Conservation (phyloP, 1,140 invertebrate species). For the Lanistes nyassanus region DNA sequence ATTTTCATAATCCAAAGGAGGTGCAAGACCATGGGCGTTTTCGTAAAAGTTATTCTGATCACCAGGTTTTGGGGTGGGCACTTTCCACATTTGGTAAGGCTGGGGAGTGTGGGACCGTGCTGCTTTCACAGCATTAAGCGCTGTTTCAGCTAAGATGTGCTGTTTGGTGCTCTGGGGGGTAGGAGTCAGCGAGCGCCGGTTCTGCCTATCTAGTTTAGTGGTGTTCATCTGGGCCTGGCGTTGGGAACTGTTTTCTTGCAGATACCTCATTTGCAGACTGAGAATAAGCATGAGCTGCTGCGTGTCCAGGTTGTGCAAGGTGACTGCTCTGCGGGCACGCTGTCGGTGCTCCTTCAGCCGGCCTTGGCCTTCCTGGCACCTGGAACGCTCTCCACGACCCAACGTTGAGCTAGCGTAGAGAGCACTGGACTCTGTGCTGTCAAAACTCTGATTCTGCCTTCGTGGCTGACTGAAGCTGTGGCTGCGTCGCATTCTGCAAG, state of each 20-base stretch:
- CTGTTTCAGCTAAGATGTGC: not conserved
- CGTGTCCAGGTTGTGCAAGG: conserved; percentile 54
- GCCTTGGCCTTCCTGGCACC: conserved; percentile 32
- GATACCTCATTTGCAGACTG: conserved; percentile 56
- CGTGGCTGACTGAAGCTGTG: conserved; percentile 38
- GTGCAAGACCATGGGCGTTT: conserved; percentile 20
- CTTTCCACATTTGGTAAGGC: conserved; percentile 31
- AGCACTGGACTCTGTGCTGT: conserved; percentile 20
- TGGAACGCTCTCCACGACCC: conserved; percentile 6
- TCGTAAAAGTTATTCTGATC: conserved; percentile 22
- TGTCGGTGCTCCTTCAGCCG: conserved; percentile 50
- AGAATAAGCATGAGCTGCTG: conserved; percentile 57
- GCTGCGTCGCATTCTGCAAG: conserved; percentile 32
- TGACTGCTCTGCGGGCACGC: conserved; percentile 49
- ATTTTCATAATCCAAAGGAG: conserved; percentile 16
- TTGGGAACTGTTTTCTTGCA: conserved; percentile 43
- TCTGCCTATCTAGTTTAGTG: conserved; percentile 12
- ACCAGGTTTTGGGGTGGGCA: not conserved
- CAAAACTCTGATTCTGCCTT: conserved; percentile 17
- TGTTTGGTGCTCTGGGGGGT: conserved; percentile 13
- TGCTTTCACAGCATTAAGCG: conserved; percentile 37
- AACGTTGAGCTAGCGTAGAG: conserved; percentile 25
- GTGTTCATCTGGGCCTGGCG: not conserved
- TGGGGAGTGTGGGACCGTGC: conserved; percentile 54
- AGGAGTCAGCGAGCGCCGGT: conserved; percentile 28